phyloP scores from a whole-genome alignment of 2,888 invertebrate genomes.

The Pantelozetes paolii region DNA sequence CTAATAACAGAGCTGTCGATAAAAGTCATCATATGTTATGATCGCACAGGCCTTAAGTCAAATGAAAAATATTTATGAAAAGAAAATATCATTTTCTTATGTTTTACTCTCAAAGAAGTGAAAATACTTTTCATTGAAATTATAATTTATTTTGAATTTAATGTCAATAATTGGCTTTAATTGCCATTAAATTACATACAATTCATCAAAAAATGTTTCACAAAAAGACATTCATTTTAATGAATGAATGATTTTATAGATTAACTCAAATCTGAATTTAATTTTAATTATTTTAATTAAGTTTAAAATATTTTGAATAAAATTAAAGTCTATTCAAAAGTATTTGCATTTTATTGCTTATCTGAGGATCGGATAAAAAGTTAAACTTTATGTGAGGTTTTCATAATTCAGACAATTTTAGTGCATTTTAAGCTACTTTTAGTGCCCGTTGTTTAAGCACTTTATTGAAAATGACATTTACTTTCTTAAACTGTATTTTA shows the following conservation, averaged over 20 bases:
- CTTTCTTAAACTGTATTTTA: not conserved
- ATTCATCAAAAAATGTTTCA: not conserved
- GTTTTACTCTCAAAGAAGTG: not conserved
- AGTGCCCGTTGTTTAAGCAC: not conserved
- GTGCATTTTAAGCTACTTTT: not conserved
- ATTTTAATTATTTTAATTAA: too few relatives aligned
- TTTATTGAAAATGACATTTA: not conserved
- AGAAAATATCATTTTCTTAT: conserved; percentile 5
- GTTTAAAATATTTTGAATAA: too few relatives aligned
- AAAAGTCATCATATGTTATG: not conserved
- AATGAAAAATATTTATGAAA: not conserved
- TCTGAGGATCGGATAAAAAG: too few relatives aligned
- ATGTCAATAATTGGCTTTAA: not conserved
- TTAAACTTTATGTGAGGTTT: too few relatives aligned
- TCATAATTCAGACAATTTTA: not conserved
- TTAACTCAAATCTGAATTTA: too few relatives aligned
- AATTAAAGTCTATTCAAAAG: too few relatives aligned
- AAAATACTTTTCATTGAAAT: not conserved
- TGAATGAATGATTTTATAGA: too few relatives aligned
- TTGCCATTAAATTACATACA: not conserved
- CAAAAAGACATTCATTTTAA: not conserved
- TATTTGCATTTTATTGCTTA: too few relatives aligned
- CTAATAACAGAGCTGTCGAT: conserved; percentile 25
- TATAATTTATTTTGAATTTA: not conserved
- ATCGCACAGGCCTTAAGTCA: not conserved